Base-by-base conservation (phyloP, 2,888 invertebrate genomes). In the Ophonus ardosiacus region DNA sequence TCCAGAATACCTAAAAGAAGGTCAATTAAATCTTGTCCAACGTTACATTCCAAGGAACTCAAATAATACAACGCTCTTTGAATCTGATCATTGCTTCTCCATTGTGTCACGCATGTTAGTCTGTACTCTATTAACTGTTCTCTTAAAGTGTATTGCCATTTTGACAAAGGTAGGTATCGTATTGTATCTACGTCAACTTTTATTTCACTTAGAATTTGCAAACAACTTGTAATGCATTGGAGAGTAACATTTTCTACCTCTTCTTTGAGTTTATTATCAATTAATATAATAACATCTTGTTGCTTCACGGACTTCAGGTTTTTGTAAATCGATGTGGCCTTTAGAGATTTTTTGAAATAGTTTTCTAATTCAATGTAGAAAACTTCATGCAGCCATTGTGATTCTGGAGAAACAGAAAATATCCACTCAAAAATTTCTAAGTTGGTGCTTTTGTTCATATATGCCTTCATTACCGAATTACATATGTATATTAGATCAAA, bases 141-240 rank as follows among this genome's bases (percentile, higher is more conserved):
- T 83, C 87, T 86, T n/a, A 88, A 80, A 8, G 86, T 85, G 83
- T 87, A 87, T 15, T 84, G 80, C 88, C 88, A 88, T 81, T 87
- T 87, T 43, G 86, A 80, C 79, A 87, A 78, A 6, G 85, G 85
- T 4, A 87, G 71, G 1, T 78, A 74, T 56, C 86, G 84, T 24
- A 86, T 18, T 56, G 40, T 65, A 18, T 86, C 71, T 21, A 38
- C 84, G 17, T 82, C 85, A 83, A 81, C 76, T n/a, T 82, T 63
- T 43, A 87, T 87, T 61, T 86, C 59, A 85, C 86, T 86, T 65
- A 88, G 78, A 21, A 87, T 74, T 56, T 86, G 43, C 24, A 88
- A 31, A 84, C 80, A 84, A 61, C 86, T 86, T 24, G 85, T 85
- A 81, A 88, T 71, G 51, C 74, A 86, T 15, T 87, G 78, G 17